phyloP scores from a whole-genome alignment of 2,113 vertebrate species.

The Protomyctophum bolini region DNA sequence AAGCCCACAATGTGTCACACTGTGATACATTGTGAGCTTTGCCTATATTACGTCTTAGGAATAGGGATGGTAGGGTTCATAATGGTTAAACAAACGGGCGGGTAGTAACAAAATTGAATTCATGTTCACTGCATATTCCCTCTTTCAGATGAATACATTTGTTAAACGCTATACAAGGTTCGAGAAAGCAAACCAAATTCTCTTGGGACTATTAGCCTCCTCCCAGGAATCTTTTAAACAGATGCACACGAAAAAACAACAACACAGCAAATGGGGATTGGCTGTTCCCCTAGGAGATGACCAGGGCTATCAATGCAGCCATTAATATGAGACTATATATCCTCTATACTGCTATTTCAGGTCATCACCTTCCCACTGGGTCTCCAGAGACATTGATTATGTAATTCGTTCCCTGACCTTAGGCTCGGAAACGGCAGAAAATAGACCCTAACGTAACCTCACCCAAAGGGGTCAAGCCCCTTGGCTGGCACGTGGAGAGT shows the following conservation, averaged over 20 bases:
- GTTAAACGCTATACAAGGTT: constrained; percentile 3
- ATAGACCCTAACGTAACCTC: constrained; percentile 34
- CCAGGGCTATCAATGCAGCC: constrained; percentile 46
- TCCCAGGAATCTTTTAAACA: background rate
- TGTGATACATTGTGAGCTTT: too few relatives aligned
- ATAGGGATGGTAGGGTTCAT: background rate
- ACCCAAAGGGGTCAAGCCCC: constrained; percentile 32
- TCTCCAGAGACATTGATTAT: constrained; percentile 59
- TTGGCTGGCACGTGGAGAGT: constrained; percentile 5
- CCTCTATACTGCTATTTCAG: constrained; percentile 39
- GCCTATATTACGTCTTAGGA: too few relatives aligned
- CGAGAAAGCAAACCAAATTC: constrained; percentile 11
- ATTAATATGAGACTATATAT: constrained; percentile 49
- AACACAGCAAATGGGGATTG: background rate
- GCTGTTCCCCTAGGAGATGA: constrained; percentile 24
- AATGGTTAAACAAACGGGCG: background rate
- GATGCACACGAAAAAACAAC: background rate
- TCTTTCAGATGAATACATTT: background rate
- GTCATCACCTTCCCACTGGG: constrained; percentile 35
- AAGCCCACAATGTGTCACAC: too few relatives aligned
- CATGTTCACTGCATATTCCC: background rate
- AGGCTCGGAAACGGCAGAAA: constrained; percentile 39
- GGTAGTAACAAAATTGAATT: background rate
- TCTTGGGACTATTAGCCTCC: background rate
- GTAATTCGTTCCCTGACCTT: constrained; percentile 34